Evolutionary conservation across 2,888 invertebrate genomes (phyloP).

Genomic region (Conchocele bisecta): DNA sequence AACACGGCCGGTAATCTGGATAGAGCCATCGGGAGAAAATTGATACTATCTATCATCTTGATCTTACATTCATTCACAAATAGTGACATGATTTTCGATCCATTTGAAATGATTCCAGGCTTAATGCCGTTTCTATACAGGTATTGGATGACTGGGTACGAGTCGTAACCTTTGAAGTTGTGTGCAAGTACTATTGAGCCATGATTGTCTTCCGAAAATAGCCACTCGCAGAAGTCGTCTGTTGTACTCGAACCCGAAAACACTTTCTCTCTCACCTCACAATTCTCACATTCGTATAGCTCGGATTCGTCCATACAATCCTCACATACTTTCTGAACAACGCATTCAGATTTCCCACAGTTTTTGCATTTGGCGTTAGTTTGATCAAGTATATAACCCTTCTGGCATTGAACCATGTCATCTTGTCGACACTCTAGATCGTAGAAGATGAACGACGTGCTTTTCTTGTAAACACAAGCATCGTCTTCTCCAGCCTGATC

Average conservation of each 20-base stretch:
- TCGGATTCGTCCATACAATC: slow-evolving; percentile 25
- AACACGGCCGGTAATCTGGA: background rate
- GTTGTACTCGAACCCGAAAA: slow-evolving; percentile 30
- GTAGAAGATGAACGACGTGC: slow-evolving; percentile 23
- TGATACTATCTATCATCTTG: slow-evolving; percentile 40
- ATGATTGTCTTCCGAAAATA: slow-evolving; percentile 25
- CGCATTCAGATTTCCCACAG: slow-evolving; percentile 46
- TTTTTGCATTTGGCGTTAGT: slow-evolving; percentile 26
- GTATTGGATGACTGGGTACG: slow-evolving; percentile 36
- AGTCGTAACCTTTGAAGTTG: slow-evolving; percentile 43
- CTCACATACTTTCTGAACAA: slow-evolving; percentile 45
- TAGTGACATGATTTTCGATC: slow-evolving; percentile 47
- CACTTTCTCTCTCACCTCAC: slow-evolving; percentile 40
- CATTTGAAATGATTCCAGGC: slow-evolving; percentile 36
- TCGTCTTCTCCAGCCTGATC: too few relatives aligned
- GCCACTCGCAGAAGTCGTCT: slow-evolving; percentile 39
- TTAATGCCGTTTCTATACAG: slow-evolving; percentile 32
- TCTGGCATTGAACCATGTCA: slow-evolving; percentile 15
- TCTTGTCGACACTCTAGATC: slow-evolving; percentile 42
- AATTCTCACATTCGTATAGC: slow-evolving; percentile 22
- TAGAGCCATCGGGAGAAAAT: slow-evolving; percentile 46
- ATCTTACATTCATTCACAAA: slow-evolving; percentile 22
- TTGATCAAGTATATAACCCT: slow-evolving; percentile 6
- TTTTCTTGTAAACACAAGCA: background rate
- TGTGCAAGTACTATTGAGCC: slow-evolving; percentile 36